Percentiles rank a stretch among this genome's conserved stretches.
Evolutionary conservation across 2,113 vertebrate species (phyloP).

Genomic region (Dicerorhinus sumatrensis): DNA sequence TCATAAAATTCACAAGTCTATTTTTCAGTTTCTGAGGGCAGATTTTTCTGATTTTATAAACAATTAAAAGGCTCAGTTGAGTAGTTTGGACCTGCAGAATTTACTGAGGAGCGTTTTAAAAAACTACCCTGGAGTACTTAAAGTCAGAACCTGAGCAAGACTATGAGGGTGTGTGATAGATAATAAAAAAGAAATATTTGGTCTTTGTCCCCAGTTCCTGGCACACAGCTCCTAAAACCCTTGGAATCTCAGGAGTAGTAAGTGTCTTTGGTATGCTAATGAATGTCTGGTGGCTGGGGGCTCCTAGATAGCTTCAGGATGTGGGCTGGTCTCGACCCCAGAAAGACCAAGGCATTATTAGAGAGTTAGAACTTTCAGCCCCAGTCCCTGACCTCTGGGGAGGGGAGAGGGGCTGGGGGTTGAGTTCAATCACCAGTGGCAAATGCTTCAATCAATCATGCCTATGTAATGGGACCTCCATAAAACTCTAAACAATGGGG

Average conservation of each 20-base stretch:
- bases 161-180: background rate
- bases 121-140: background rate
- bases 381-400: background rate
- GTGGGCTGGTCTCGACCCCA: background rate
- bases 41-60: slow-evolving; percentile 17
- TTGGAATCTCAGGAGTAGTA: background rate
- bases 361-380: background rate
- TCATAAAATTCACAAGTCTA: background rate
- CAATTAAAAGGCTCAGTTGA: background rate
- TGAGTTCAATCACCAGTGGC: background rate
- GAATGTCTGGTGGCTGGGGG: background rate
- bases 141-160: background rate
- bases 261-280: background rate
- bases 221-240: background rate
- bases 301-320: background rate
- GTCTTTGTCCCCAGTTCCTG: background rate
- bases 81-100: background rate
- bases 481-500: background rate
- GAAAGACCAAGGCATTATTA: background rate
- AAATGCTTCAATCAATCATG: background rate
- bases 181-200: background rate
- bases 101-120: background rate
- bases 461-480: background rate
- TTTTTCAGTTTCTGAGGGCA: background rate
- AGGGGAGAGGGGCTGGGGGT: background rate